Percentiles rank a stretch among this genome's conserved stretches.
Evolutionary conservation across 2,797 vertebrate genomes (phyloP).

Genomic region (Notolabrus celidotus): DNA sequence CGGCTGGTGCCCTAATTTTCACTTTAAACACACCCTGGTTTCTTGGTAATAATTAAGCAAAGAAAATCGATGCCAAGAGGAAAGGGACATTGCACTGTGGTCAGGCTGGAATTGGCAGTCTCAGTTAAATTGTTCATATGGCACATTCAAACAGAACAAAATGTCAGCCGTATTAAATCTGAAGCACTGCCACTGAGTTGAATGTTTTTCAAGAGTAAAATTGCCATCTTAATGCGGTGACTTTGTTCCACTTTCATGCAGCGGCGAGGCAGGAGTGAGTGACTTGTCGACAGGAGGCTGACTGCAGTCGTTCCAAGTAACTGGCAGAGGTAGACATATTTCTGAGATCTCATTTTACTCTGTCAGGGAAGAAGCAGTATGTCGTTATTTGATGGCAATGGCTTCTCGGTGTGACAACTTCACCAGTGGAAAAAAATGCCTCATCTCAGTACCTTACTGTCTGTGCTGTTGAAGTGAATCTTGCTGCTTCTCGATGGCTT

Average conservation of each 20-base stretch:
- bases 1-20: constrained; percentile 51
- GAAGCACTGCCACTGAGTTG: constrained; percentile 14
- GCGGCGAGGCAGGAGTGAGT: constrained; percentile 25
- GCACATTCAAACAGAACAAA: constrained; percentile 34
- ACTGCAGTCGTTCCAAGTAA: constrained; percentile 58
- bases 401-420: constrained; percentile 58
- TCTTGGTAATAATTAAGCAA: constrained; percentile 42
- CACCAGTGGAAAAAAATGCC: constrained; percentile 45
- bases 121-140: background rate
- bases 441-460: constrained; percentile 41
- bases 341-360: constrained; percentile 64
- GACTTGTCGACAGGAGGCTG: constrained; percentile 51
- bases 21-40: constrained; percentile 21
- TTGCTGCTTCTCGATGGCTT: constrained; percentile 13
- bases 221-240: constrained; percentile 17
- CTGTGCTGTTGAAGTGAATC: constrained; percentile 36
- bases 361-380: constrained; percentile 48
- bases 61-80: constrained; percentile 24
- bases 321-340: constrained; percentile 48
- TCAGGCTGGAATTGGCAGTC: constrained; percentile 16
- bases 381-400: constrained; percentile 49
- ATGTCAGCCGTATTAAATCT: constrained; percentile 40
- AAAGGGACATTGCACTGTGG: constrained; percentile 5
- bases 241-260: constrained; percentile 25
- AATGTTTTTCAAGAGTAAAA: constrained; percentile 33